These are phyloP conservation scores for Bombus sylvicola DNA, from an alignment of 1,140 invertebrate genomes.

Conservation along the genomic window DNA sequence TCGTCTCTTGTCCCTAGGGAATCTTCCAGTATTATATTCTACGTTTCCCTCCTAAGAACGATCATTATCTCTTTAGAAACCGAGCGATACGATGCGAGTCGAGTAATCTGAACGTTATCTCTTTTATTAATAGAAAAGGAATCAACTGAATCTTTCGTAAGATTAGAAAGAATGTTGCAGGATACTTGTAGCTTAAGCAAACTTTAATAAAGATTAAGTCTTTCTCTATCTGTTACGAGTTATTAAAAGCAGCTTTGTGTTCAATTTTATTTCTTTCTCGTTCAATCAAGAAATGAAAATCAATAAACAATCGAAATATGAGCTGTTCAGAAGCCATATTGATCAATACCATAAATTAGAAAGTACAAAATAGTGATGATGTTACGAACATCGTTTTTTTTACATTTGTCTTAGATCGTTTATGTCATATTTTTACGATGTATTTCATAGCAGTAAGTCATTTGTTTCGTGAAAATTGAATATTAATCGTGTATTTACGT, in stretches of 20 bases:
- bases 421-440: not conserved
- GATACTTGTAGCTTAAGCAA: not conserved
- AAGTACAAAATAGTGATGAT: not conserved
- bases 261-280: not conserved
- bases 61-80: conserved; percentile 78
- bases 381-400: not conserved
- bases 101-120: conserved; percentile 52
- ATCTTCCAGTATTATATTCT: conserved; percentile 74
- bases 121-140: conserved; percentile 54
- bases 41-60: conserved; percentile 69
- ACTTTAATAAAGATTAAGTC: not conserved
- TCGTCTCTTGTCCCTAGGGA: conserved; percentile 69
- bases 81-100: conserved; percentile 45
- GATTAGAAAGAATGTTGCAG: not conserved
- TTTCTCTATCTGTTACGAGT: not conserved
- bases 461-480: not conserved
- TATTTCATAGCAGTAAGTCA: not conserved
- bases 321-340: not conserved
- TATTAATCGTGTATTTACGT: not conserved
- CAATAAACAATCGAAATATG: too few relatives aligned
- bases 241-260: not conserved
- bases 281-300: not conserved
- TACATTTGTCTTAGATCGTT: not conserved
- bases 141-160: conserved; percentile 57
- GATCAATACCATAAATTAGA: not conserved